These are phyloP conservation scores for Barbus barbus DNA, from an alignment of 2,113 vertebrate genomes.

Conservation along the genomic window DNA sequence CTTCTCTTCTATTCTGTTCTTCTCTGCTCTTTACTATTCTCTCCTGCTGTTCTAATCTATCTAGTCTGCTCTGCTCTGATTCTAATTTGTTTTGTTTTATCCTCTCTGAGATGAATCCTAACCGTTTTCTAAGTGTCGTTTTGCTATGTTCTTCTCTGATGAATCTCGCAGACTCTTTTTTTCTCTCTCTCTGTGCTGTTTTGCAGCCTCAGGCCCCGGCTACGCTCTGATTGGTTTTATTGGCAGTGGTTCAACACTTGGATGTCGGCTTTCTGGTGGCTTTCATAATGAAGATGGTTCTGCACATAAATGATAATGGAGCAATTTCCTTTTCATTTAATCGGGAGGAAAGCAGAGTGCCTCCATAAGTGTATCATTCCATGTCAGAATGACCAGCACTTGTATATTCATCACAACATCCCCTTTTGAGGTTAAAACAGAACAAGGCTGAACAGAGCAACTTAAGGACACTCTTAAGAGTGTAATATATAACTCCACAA, in stretches of 20 bases:
- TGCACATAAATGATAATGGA: constrained; percentile 58
- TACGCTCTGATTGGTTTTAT: constrained; percentile 68
- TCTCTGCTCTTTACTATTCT: background rate
- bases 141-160: constrained; percentile 30
- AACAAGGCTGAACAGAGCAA: background rate
- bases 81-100: background rate
- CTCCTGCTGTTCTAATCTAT: background rate
- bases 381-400: constrained; percentile 53
- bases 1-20: constrained; percentile 3
- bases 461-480: background rate
- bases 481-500: background rate
- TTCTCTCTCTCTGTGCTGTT: background rate
- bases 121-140: constrained; percentile 13
- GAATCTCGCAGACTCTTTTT: constrained; percentile 41
- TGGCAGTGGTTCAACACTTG: constrained; percentile 62
- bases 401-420: constrained; percentile 47
- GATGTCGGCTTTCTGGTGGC: constrained; percentile 60
- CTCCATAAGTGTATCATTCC: constrained; percentile 45
- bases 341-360: constrained; percentile 58
- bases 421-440: constrained; percentile 32
- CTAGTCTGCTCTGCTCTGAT: background rate
- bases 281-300: constrained; percentile 68
- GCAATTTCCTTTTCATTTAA: constrained; percentile 61
- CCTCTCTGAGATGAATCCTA: background rate
- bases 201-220: constrained; percentile 53